phyloP scores from a whole-genome alignment of 2,113 vertebrate species.

The Cinclus cinclus region DNA sequence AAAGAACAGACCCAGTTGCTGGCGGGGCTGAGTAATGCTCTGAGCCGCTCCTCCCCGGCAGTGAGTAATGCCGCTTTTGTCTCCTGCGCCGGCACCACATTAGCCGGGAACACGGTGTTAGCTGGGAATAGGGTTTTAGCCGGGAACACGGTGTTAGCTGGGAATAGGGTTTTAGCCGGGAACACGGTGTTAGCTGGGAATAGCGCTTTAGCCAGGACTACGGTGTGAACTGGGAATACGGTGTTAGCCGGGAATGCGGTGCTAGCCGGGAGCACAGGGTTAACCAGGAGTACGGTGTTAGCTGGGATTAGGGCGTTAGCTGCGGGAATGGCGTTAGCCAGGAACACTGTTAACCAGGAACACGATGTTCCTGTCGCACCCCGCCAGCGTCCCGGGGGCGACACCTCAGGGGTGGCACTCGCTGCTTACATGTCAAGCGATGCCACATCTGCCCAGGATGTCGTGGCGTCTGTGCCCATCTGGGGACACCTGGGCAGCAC shows the following conservation, averaged over 20 bases:
- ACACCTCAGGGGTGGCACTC: neutral
- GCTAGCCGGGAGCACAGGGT: neutral
- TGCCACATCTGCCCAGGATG: neutral
- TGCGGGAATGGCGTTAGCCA: neutral
- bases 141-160: accelerated
- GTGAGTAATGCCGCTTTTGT: conserved; percentile 50
- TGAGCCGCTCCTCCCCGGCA: conserved; percentile 43
- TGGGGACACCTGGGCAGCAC: neutral
- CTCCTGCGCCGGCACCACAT: neutral
- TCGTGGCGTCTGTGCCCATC: accelerated
- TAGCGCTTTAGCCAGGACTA: accelerated
- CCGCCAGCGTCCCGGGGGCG: accelerated
- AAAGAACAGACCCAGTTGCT: conserved; percentile 11
- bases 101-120: neutral
- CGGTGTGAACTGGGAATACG: accelerated
- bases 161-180: accelerated
- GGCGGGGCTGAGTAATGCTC: conserved; percentile 56
- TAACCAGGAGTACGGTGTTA: neutral
- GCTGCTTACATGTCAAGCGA: accelerated
- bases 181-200: accelerated
- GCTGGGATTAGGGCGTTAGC: accelerated
- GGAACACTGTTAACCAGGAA: neutral
- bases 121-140: neutral
- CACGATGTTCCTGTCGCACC: too few relatives aligned
- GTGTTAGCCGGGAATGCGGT: neutral